A percentile compares a stretch with the other conserved stretches of the same genome.
Conservation (phyloP, 2,113 vertebrate genomes). For the Vanacampus margaritifer region DNA sequence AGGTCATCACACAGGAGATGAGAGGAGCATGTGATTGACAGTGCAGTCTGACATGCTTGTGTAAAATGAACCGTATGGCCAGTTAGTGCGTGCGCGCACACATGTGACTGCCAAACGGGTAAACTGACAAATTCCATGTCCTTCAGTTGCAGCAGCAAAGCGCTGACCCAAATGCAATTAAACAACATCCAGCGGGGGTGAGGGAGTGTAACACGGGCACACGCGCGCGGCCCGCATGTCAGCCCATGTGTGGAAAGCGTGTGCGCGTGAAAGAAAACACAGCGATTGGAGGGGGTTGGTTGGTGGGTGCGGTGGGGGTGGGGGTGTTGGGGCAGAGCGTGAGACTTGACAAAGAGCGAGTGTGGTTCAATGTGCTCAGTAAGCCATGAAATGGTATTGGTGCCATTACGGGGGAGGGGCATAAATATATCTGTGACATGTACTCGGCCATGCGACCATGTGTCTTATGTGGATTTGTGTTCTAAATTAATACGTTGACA, state of each 20-base stretch:
- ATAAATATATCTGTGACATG: constrained; percentile 64
- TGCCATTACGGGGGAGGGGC: constrained; percentile 66
- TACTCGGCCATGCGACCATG: constrained; percentile 34
- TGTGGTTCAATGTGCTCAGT: constrained; percentile 66
- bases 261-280: constrained; percentile 41
- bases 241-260: constrained; percentile 29
- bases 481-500: neutral
- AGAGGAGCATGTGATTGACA: constrained; percentile 53
- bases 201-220: constrained; percentile 30
- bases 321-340: constrained; percentile 37
- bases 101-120: constrained; percentile 66
- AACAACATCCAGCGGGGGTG: constrained; percentile 61
- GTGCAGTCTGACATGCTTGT: constrained; percentile 60
- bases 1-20: constrained; percentile 20
- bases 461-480: neutral
- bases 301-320: constrained; percentile 23
- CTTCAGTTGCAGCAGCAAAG: constrained; percentile 69
- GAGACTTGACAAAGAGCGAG: constrained; percentile 57
- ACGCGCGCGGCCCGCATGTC: constrained; percentile 37
- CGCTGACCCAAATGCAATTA: constrained; percentile 75
- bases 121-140: constrained; percentile 77
- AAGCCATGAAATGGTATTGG: constrained; percentile 69
- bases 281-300: too few relatives aligned
- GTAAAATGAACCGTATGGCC: constrained; percentile 66
- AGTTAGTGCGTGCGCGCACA: neutral